phyloP scores from a whole-genome alignment of 2,113 vertebrate genomes.

The Corydoras sp. region DNA sequence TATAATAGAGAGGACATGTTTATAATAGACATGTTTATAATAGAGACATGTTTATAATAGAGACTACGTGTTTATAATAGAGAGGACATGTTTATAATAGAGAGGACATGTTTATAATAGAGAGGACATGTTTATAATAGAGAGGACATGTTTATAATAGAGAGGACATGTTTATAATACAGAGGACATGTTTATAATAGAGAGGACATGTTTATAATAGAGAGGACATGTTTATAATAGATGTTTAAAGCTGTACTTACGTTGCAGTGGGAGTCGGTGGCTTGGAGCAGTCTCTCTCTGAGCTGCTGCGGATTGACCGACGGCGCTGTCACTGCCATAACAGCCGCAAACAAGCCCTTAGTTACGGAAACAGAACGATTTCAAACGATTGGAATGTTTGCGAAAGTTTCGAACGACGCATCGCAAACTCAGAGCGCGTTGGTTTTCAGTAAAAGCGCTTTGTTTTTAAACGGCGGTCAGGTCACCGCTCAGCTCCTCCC shows the following conservation, averaged over 20 bases:
- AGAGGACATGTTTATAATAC: too few species aligned
- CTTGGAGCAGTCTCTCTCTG: conserved; percentile 89
- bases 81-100: background rate
- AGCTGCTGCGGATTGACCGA: conserved; percentile 81
- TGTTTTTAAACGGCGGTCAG: background rate
- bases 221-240: background rate
- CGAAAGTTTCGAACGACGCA: background rate
- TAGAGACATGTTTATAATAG: background rate
- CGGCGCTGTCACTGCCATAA: conserved; percentile 81
- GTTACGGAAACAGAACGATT: background rate
- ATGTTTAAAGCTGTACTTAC: conserved; percentile 64
- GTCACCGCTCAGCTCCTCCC: too few species aligned
- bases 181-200: background rate
- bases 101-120: background rate
- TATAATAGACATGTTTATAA: background rate
- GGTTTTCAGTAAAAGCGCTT: background rate
- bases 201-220: background rate
- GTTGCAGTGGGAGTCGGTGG: conserved; percentile 85
- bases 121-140: background rate
- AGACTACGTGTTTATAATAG: too few species aligned
- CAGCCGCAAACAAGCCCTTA: background rate
- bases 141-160: background rate
- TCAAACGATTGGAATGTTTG: background rate
- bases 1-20: background rate
- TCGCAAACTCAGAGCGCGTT: background rate